Conservation (phyloP, 2,113 vertebrate genomes). For the Corythaeola cristata region DNA sequence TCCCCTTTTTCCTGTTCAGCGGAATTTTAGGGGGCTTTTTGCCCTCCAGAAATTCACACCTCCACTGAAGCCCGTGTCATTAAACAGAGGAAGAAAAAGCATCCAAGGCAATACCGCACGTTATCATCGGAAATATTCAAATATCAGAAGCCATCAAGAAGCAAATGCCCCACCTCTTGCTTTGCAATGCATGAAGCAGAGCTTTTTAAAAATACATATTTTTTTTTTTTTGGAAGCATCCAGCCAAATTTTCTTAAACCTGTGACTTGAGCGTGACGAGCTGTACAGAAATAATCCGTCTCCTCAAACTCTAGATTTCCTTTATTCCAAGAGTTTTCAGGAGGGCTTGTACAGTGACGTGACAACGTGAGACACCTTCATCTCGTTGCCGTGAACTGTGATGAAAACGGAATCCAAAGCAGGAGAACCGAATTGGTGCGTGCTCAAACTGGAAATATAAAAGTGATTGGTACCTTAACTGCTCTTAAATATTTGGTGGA, state of each 20-base stretch:
- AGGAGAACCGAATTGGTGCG: background rate
- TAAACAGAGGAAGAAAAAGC: background rate
- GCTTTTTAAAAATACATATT: background rate
- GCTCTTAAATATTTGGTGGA: background rate
- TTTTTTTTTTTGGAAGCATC: background rate
- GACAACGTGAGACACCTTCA: background rate
- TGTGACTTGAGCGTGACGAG: background rate
- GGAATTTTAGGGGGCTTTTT: background rate
- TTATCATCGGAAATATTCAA: background rate
- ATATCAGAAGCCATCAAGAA: background rate
- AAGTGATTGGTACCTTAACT: background rate
- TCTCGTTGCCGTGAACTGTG: background rate
- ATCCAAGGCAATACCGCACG: rapidly evolving
- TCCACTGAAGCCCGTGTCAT: background rate
- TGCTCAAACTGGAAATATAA: background rate
- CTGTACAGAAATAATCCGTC: background rate
- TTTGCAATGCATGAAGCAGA: background rate
- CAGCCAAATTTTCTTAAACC: background rate
- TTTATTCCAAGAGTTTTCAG: background rate
- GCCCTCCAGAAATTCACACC: background rate
- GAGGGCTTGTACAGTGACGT: background rate
- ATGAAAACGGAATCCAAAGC: background rate
- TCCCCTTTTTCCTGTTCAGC: background rate
- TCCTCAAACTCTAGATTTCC: background rate
- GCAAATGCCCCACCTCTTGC: background rate